Conservation (phyloP, 2,888 invertebrate genomes). For the Abscondita cerata region DNA sequence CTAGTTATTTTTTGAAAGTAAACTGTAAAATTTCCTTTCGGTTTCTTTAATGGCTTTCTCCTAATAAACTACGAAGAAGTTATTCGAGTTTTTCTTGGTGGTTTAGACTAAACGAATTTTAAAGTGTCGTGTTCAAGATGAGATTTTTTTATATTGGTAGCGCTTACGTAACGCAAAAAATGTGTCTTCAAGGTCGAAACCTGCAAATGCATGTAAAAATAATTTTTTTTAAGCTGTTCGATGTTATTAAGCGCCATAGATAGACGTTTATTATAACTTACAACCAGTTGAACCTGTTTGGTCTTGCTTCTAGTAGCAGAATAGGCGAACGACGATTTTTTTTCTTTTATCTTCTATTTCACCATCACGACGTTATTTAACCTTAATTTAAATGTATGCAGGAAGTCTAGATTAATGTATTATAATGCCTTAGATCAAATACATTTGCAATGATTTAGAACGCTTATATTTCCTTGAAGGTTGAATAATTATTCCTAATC, state of each 20-base stretch:
- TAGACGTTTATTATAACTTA: constrained; percentile 9
- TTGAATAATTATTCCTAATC: constrained; percentile 7
- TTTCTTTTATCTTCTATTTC: no score
- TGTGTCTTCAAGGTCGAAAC: constrained; percentile 2
- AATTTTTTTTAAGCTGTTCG: neutral
- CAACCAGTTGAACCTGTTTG: constrained; percentile 16
- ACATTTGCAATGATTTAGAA: constrained; percentile 8
- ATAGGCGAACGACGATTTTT: no score
- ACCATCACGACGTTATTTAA: no score
- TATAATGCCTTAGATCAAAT: constrained; percentile 8
- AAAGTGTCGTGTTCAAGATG: neutral
- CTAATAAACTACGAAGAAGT: no score
- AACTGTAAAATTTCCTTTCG: no score
- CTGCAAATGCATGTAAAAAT: neutral
- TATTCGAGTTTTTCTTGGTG: no score
- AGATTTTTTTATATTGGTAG: constrained; percentile 5
- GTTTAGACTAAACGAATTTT: no score
- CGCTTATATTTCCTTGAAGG: constrained; percentile 7
- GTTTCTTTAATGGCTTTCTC: no score
- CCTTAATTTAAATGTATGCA: constrained; percentile 5
- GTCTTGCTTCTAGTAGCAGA: neutral
- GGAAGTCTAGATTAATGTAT: constrained; percentile 3
- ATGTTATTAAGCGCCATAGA: neutral
- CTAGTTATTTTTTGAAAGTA: no score
- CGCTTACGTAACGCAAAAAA: constrained; percentile 11